Base-by-base conservation (phyloP, 2,888 invertebrate species). In the Drosophila glabriapex region DNA sequence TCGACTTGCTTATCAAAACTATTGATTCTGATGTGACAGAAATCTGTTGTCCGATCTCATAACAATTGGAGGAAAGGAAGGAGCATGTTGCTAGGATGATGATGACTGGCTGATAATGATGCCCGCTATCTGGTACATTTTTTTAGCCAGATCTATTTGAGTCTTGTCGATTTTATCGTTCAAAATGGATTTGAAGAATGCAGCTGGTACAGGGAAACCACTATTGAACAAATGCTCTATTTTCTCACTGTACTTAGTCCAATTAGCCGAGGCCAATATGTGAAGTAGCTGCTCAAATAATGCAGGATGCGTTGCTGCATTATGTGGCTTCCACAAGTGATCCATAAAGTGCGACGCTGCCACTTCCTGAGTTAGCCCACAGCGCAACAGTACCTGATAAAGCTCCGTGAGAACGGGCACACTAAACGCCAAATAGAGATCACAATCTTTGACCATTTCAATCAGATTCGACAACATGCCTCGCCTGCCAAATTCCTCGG, bases 301-400 rank as follows among this genome's bases (percentile, higher is more conserved):
- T 0, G 63, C 54, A 0, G 53, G 56, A 56, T 37, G 61, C 14
- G 35, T 33, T 0, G 3, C 14, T 0, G 68, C 68, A 14, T 54
- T 43, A n/a, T n/a, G 10, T 1, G 74, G 64, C 4, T 55, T 1
- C 89, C 86, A 85, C 25, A 85, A 25, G 37, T 84, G 41, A 1
- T 53, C 28, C 82, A 89, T 84, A 5, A 85, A 63, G 1, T 12
- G n/a, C 0, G 39, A 25, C 0, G 41, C 46, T 16, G 72, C 67
- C 0, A 9, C 3, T 28, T 72, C 56, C n/a, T 64, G 63, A 1
- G n/a, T 25, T 39, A 63, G 4, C 5, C 28, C 25, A 22, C 1
- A 39, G 1, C 16, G 74, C 29, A 39, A 5, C 16, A 43, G 7
- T 4, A 54, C 2, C 4, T 52, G 2, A 37, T 59, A 80, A 1